These are phyloP conservation scores for Eufriesea mexicana DNA, from an alignment of 1,140 invertebrate genomes.

Conservation along the genomic window DNA sequence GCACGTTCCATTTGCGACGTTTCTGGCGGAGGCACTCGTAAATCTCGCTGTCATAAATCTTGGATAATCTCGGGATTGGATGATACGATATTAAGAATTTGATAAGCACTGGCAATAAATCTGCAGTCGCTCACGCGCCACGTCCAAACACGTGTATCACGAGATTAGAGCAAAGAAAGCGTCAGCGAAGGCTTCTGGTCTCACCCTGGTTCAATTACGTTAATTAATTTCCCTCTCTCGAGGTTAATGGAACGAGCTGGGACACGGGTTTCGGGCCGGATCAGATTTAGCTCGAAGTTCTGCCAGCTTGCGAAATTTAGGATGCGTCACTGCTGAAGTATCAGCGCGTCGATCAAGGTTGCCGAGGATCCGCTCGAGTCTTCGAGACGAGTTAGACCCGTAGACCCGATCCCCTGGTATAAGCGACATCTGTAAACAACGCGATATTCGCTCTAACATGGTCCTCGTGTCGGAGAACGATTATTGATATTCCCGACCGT, in stretches of 20 bases:
- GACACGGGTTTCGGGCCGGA: neutral
- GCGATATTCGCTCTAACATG: too few relatives aligned
- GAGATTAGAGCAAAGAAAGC: neutral
- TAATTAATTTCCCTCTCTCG: neutral
- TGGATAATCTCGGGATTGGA: neutral
- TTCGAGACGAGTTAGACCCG: too few relatives aligned
- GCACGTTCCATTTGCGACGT: neutral
- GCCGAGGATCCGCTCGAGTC: neutral
- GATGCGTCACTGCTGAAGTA: neutral
- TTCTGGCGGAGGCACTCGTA: neutral
- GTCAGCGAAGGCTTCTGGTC: neutral
- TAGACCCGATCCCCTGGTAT: too few relatives aligned
- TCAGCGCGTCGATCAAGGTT: neutral
- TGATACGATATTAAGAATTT: neutral
- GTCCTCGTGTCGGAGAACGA: too few relatives aligned
- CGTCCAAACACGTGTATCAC: neutral
- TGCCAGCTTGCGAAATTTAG: constrained; percentile 27
- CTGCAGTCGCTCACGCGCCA: neutral
- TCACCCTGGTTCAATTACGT: neutral
- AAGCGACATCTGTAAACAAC: too few relatives aligned
- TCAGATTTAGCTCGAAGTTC: constrained; percentile 18
- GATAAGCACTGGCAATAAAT: neutral
- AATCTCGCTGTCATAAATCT: neutral
- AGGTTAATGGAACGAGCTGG: neutral
- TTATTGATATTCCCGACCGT: too few relatives aligned